These are phyloP conservation scores for Garra rufa DNA, from an alignment of 2,113 vertebrate genomes.

Conservation along the genomic window DNA sequence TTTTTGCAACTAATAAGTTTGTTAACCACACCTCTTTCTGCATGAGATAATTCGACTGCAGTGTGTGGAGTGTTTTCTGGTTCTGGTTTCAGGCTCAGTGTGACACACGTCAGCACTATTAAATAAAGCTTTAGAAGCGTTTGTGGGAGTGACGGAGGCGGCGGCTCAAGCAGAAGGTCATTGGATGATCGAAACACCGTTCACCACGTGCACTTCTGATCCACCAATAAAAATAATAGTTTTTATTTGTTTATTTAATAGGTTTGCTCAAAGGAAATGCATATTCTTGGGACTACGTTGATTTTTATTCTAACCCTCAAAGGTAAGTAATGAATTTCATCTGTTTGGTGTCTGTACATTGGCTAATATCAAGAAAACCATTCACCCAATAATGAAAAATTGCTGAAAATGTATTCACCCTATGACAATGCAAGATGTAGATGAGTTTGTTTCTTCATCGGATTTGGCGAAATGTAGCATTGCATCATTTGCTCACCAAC, in stretches of 20 bases:
- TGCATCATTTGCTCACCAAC: neutral
- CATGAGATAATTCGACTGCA: neutral
- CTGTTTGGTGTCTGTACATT: neutral
- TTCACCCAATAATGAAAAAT: too few relatives aligned
- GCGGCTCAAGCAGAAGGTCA: neutral
- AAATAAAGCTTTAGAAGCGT: neutral
- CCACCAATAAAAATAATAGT: neutral
- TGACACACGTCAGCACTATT: neutral
- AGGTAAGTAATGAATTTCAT: slow-evolving; percentile 1
- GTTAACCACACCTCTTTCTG: neutral
- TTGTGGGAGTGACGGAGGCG: neutral
- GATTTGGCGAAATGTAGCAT: neutral
- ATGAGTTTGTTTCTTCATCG: neutral
- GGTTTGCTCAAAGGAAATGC: slow-evolving; percentile 14
- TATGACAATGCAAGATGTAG: neutral
- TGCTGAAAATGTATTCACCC: too few relatives aligned
- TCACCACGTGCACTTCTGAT: neutral
- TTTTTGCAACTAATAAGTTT: too few relatives aligned
- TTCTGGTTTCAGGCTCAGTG: neutral
- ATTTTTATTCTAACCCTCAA: neutral
- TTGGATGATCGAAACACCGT: neutral
- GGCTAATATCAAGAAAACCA: neutral
- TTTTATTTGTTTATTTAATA: neutral
- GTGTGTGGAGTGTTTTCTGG: neutral
- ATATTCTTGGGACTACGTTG: neutral